Conservation (phyloP, 1,140 invertebrate species). For the Bombus polaris region DNA sequence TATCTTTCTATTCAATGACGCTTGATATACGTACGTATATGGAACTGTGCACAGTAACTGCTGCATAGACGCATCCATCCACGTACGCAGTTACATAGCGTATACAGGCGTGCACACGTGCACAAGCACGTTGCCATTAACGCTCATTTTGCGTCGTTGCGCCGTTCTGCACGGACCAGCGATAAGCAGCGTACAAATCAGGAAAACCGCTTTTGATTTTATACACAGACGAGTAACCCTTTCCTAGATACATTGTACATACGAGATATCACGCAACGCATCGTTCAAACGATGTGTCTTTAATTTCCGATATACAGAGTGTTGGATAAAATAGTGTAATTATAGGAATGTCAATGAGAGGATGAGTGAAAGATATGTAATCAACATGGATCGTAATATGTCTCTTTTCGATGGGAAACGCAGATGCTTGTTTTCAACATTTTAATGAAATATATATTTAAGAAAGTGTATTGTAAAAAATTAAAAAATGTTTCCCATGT, state of each 20-base stretch:
- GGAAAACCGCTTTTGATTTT: constrained; percentile 33
- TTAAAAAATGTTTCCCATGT: no score
- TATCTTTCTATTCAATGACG: constrained; percentile 36
- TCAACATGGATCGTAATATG: no score
- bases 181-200: constrained; percentile 35
- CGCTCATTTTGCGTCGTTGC: constrained; percentile 49
- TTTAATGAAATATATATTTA: no score
- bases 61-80: not conserved
- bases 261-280: not conserved
- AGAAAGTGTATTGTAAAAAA: no score
- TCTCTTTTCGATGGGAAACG: no score
- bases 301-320: no score
- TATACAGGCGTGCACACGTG: not conserved
- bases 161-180: constrained; percentile 1
- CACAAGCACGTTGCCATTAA: constrained; percentile 42
- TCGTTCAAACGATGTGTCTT: no score
- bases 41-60: not conserved
- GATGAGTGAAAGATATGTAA: no score
- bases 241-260: not conserved
- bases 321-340: no score
- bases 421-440: no score
- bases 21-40: not conserved
- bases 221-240: not conserved
- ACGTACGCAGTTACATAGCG: not conserved
- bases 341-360: no score